Conservation (phyloP, 2,797 vertebrate genomes). For the Urosaurus nigricauda region DNA sequence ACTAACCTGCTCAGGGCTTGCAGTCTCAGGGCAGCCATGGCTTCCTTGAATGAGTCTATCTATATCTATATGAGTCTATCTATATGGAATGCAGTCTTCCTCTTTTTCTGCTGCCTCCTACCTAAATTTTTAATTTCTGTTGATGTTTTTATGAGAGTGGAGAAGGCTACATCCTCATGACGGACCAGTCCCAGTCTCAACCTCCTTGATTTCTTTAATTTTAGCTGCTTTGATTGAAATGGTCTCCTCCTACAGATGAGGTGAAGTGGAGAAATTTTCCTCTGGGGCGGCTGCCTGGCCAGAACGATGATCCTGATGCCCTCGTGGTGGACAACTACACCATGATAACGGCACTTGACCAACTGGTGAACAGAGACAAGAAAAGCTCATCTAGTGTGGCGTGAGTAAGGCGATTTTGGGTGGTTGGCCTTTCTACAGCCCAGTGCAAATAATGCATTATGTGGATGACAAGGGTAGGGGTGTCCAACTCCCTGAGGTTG, state of each 20-base stretch:
- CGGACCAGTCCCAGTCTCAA: background rate
- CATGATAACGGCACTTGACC: conserved; percentile 90
- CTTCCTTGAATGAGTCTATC: too few species aligned
- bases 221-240: background rate
- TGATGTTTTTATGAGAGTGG: background rate
- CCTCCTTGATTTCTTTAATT: background rate
- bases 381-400: conserved; percentile 65
- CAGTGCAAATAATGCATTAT: background rate
- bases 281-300: conserved; percentile 91
- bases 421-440: conserved; percentile 25
- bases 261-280: conserved; percentile 89
- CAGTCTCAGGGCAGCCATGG: too few species aligned
- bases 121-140: background rate
- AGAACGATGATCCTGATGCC: conserved; percentile 90
- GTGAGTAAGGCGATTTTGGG: conserved; percentile 69
- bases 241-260: conserved; percentile 79
- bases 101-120: too few species aligned
- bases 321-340: conserved; percentile 90
- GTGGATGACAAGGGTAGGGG: background rate
- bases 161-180: background rate
- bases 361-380: conserved; percentile 83
- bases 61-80: too few species aligned
- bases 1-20: too few species aligned
- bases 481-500: background rate
- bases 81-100: too few species aligned